phyloP scores from a whole-genome alignment of 2,888 invertebrate species.

The Helicoverpa assulta region DNA sequence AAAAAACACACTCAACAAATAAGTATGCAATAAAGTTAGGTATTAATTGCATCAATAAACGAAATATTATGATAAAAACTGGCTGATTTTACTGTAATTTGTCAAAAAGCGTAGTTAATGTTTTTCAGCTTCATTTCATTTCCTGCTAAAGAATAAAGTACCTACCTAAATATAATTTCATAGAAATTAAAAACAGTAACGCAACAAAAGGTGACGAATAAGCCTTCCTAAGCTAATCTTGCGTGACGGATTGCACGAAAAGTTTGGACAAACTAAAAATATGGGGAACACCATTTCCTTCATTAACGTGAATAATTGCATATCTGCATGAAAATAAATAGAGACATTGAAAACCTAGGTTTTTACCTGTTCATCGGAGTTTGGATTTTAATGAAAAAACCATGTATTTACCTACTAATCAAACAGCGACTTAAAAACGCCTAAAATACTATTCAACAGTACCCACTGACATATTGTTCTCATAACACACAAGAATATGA shows the following conservation, averaged over 20 bases:
- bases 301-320: conserved; percentile 48
- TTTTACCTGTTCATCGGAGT: too few species aligned
- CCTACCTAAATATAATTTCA: too few species aligned
- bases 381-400: too few species aligned
- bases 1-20: background rate
- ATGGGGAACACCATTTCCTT: conserved; percentile 46
- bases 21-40: background rate
- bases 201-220: conserved; percentile 60
- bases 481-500: conserved; percentile 54
- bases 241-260: conserved; percentile 56
- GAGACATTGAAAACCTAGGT: background rate
- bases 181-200: conserved; percentile 10
- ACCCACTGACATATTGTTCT: conserved; percentile 49
- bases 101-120: background rate
- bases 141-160: background rate
- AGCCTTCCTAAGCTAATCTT: conserved; percentile 58
- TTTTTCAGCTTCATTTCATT: background rate
- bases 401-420: background rate
- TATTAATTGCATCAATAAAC: too few species aligned
- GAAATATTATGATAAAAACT: too few species aligned
- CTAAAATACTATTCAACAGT: conserved; percentile 15
- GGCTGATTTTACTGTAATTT: too few species aligned
- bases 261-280: conserved; percentile 45
- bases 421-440: background rate
- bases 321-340: conserved; percentile 30